These are phyloP conservation scores for Trachelus stipa DNA, from an alignment of 2,888 invertebrate species.

Conservation along the genomic window DNA sequence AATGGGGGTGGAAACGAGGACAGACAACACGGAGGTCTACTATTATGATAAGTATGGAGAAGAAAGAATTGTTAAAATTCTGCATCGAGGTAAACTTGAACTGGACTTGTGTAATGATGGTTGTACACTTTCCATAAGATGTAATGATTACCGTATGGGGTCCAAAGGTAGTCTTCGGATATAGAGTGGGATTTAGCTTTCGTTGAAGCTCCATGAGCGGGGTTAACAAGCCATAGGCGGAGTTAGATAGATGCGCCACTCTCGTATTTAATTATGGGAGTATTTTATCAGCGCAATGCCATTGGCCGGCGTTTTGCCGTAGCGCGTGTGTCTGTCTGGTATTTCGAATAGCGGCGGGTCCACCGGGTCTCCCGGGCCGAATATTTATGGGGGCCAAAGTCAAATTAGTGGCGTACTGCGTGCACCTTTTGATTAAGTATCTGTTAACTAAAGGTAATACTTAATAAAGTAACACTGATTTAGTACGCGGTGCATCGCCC, in stretches of 20 bases:
- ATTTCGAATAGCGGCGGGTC: conserved; percentile 44
- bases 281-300: conserved; percentile 62
- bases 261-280: conserved; percentile 64
- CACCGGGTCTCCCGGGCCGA: conserved; percentile 47
- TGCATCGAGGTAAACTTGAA: not conserved
- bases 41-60: not conserved
- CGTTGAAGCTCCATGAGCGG: not conserved
- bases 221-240: conserved; percentile 9
- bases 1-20: not conserved
- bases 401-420: conserved; percentile 67
- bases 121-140: not conserved
- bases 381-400: conserved; percentile 67
- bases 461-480: conserved; percentile 68
- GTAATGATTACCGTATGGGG: not conserved
- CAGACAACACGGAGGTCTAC: not conserved
- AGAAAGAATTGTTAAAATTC: not conserved
- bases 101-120: not conserved
- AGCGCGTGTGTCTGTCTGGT: conserved; percentile 48
- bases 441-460: conserved; percentile 68
- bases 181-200: not conserved
- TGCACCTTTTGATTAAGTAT: conserved; percentile 67
- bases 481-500: conserved; percentile 52
- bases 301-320: conserved; percentile 52
- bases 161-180: not conserved
- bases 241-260: conserved; percentile 53